A percentile compares a stretch with the other conserved stretches of the same genome.
These are phyloP conservation scores for Drosophila anceps DNA, from an alignment of 2,888 invertebrate genomes.

Conservation along the genomic window DNA sequence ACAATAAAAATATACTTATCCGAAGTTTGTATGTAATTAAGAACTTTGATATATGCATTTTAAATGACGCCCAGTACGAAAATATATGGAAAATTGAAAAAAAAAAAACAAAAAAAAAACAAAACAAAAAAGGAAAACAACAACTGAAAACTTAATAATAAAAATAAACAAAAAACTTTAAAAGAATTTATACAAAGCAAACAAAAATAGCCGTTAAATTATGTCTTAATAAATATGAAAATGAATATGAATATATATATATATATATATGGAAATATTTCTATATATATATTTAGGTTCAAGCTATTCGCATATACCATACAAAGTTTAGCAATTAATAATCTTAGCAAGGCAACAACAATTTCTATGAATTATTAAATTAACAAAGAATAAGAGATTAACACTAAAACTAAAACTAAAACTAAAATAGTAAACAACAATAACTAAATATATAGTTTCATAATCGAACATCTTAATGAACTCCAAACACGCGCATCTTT, in stretches of 20 bases:
- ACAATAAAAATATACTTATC: slow-evolving; percentile 47
- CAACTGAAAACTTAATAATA: slow-evolving; percentile 37
- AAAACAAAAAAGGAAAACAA: slow-evolving; percentile 3
- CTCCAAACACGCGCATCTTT: slow-evolving; percentile 15
- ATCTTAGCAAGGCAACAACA: slow-evolving; percentile 55
- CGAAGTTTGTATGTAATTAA: slow-evolving; percentile 61
- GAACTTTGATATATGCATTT: slow-evolving; percentile 80
- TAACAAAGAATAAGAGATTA: slow-evolving; percentile 46
- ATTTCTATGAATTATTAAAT: slow-evolving; percentile 48
- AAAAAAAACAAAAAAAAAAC: slow-evolving; percentile 5
- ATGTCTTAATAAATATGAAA: slow-evolving; percentile 50
- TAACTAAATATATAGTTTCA: slow-evolving; percentile 43
- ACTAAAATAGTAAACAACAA: slow-evolving; percentile 33
- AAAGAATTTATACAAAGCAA: slow-evolving; percentile 78
- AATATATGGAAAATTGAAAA: slow-evolving; percentile 42
- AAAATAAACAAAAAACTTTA: slow-evolving; percentile 35
- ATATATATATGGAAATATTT: slow-evolving; percentile 38
- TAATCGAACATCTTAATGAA: slow-evolving; percentile 39
- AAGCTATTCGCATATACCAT: slow-evolving; percentile 22
- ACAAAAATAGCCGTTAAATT: slow-evolving; percentile 64
- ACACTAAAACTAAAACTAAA: slow-evolving; percentile 31
- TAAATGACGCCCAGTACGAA: slow-evolving; percentile 68
- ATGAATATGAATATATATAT: slow-evolving; percentile 36
- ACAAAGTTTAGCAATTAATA: slow-evolving; percentile 51
- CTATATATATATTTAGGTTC: slow-evolving; percentile 24